These are phyloP conservation scores for Drosophila kuntzei DNA, from an alignment of 2,888 invertebrate genomes.

Conservation along the genomic window DNA sequence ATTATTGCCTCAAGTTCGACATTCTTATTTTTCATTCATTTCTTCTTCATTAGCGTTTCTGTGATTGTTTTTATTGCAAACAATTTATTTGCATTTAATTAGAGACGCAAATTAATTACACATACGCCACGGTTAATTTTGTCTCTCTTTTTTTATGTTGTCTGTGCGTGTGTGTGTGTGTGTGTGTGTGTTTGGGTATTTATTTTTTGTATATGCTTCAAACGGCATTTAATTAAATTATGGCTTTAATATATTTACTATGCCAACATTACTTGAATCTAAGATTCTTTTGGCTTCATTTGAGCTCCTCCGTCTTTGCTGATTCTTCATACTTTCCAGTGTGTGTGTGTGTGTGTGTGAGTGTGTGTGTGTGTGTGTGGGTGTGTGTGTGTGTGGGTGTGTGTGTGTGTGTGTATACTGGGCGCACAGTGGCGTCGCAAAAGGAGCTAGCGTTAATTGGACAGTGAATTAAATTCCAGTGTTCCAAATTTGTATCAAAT, in stretches of 20 bases:
- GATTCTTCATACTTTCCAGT: background rate
- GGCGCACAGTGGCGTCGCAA: conserved; percentile 28
- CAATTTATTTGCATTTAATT: conserved; percentile 62
- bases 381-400: conserved; percentile 1
- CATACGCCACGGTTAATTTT: conserved; percentile 37
- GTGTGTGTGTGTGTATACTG: conserved; percentile 1
- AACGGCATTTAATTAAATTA: conserved; percentile 61
- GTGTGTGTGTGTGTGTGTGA: background rate
- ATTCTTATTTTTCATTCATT: background rate
- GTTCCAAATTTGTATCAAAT: conserved; percentile 20
- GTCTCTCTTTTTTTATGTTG: conserved; percentile 6
- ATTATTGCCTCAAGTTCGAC: conserved; percentile 38
- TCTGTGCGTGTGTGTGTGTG: background rate
- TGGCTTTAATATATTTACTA: conserved; percentile 53
- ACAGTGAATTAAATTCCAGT: conserved; percentile 8
- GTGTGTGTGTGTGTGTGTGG: background rate
- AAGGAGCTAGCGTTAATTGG: conserved; percentile 20
- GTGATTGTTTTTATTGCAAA: conserved; percentile 20
- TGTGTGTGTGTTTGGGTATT: background rate
- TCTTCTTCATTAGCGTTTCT: background rate
- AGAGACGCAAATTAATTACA: conserved; percentile 49
- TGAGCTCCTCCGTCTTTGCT: background rate
- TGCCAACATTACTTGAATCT: conserved; percentile 27
- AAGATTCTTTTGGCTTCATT: conserved; percentile 17
- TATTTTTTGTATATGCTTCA: conserved; percentile 24